Percentiles rank a stretch among this genome's conserved stretches.
phyloP scores from a whole-genome alignment of 2,113 vertebrate species.

The Oxygymnocypris stewartii region DNA sequence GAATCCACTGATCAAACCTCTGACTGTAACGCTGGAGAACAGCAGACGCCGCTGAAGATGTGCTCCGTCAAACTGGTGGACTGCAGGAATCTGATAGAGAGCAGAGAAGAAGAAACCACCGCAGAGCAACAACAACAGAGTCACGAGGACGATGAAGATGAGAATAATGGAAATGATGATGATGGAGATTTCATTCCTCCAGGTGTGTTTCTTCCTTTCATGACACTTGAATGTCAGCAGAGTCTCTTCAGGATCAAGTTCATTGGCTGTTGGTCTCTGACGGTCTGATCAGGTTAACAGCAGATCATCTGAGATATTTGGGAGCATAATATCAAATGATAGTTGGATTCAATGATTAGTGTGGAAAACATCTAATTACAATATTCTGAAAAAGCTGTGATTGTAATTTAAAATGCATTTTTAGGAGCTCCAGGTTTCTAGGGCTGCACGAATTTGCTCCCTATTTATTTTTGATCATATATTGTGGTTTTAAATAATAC shows the following conservation, averaged over 20 bases:
- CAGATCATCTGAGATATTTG: background rate
- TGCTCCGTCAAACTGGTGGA: constrained; percentile 29
- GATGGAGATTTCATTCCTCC: background rate
- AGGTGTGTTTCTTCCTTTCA: background rate
- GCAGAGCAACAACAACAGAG: background rate
- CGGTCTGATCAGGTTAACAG: too few species aligned
- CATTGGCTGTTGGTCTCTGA: too few species aligned
- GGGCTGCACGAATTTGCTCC: too few species aligned
- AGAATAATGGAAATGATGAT: background rate
- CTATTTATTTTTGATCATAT: too few species aligned
- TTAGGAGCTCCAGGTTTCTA: too few species aligned
- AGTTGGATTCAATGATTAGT: too few species aligned
- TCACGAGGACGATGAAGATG: background rate
- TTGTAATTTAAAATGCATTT: background rate
- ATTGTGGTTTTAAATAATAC: too few species aligned
- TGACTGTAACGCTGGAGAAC: background rate
- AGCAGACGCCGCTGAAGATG: constrained; percentile 13
- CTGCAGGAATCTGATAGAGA: constrained; percentile 4
- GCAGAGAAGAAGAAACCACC: background rate
- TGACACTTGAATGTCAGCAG: too few species aligned
- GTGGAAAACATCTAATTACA: too few species aligned
- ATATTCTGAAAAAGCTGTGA: too few species aligned
- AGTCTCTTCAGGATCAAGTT: too few species aligned
- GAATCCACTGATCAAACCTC: background rate
- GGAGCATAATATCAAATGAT: background rate